Percentiles rank a stretch among this genome's conserved stretches.
Evolutionary conservation across 1,140 invertebrate species (phyloP).

Genomic region (Drosophila persimilis): DNA sequence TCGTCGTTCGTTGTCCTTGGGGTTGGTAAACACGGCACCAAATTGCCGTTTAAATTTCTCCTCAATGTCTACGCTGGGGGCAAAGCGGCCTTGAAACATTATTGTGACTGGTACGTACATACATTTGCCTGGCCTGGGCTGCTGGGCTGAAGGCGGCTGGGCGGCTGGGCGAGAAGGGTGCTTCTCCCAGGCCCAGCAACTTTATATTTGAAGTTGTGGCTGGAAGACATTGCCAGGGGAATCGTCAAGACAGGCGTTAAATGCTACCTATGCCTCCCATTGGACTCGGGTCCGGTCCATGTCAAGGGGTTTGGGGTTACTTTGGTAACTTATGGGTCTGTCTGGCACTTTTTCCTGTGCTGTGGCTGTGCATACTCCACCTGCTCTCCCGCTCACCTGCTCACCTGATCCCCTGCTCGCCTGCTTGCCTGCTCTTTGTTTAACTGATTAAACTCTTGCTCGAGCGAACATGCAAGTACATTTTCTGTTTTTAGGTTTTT

Average conservation of each 20-base stretch:
- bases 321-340: slow-evolving; percentile 28
- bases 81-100: slow-evolving; percentile 74
- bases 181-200: slow-evolving; percentile 29
- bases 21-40: slow-evolving; percentile 78
- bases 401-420: background rate
- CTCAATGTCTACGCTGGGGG: slow-evolving; percentile 59
- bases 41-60: slow-evolving; percentile 81
- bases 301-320: slow-evolving; percentile 16
- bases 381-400: background rate
- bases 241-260: slow-evolving; percentile 59
- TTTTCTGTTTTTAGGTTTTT: slow-evolving; percentile 18
- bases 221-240: slow-evolving; percentile 55
- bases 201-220: slow-evolving; percentile 75
- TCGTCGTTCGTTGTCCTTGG: slow-evolving; percentile 62
- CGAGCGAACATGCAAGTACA: slow-evolving; percentile 63
- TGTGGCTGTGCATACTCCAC: background rate
- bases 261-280: slow-evolving; percentile 64
- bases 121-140: slow-evolving; percentile 15
- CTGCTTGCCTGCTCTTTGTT: slow-evolving; percentile 37
- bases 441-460: slow-evolving; percentile 76
- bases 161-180: background rate
- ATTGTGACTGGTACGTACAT: slow-evolving; percentile 57
- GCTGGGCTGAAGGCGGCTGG: no score
- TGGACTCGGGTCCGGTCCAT: slow-evolving; percentile 24
- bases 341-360: slow-evolving; percentile 13